A percentile compares a stretch with the other conserved stretches of the same genome.
Evolutionary conservation across 1,140 invertebrate species (phyloP).

Genomic region (Spodoptera frugiperda): DNA sequence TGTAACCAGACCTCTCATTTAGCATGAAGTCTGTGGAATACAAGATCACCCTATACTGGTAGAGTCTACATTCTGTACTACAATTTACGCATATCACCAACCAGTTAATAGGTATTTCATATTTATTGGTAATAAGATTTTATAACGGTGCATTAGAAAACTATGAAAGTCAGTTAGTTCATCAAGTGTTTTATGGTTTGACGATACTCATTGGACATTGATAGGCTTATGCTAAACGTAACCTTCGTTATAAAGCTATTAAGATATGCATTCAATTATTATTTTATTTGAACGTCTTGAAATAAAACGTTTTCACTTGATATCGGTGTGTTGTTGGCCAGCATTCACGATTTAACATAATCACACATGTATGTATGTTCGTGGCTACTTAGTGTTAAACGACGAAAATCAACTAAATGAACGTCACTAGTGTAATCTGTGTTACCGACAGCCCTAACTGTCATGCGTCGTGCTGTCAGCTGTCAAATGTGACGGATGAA

Average conservation of each 20-base stretch:
- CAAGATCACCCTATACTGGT: too few relatives aligned
- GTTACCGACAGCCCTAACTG: too few relatives aligned
- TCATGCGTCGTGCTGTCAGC: too few relatives aligned
- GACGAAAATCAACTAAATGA: too few relatives aligned
- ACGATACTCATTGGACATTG: not conserved
- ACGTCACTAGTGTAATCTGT: too few relatives aligned
- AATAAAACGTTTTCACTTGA: not conserved
- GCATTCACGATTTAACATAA: too few relatives aligned
- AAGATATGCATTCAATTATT: not conserved
- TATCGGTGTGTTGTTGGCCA: too few relatives aligned
- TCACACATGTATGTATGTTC: too few relatives aligned
- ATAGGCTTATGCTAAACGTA: not conserved
- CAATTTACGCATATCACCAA: not conserved
- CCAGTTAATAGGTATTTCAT: not conserved
- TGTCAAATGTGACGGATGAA: too few relatives aligned
- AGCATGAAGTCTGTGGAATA: too few relatives aligned
- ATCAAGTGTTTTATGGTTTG: not conserved
- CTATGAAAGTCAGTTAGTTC: slow-evolving; percentile 1
- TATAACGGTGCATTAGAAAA: slow-evolving; percentile 24
- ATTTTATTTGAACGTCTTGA: not conserved
- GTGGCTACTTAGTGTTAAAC: too few relatives aligned
- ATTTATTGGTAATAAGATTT: slow-evolving; percentile 25
- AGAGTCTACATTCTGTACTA: not conserved
- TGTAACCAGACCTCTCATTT: too few relatives aligned
- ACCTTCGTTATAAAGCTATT: not conserved